Conservation (phyloP, 1,140 invertebrate genomes). For the Melitaea cinxia region DNA sequence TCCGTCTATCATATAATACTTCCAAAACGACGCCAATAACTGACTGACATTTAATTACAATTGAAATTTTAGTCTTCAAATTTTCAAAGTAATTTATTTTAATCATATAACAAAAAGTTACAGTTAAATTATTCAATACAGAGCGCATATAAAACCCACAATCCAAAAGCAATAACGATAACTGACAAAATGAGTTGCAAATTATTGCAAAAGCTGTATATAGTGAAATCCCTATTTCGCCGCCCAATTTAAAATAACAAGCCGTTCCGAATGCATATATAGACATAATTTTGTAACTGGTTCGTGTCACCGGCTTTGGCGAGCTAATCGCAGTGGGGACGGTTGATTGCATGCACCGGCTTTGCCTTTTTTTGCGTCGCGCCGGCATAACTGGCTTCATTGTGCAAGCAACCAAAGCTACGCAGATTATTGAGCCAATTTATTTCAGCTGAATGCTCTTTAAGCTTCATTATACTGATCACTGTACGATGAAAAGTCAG, state of each 20-base stretch:
- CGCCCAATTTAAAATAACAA: constrained; percentile 68
- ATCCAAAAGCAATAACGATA: constrained; percentile 5
- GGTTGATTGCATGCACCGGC: constrained; percentile 59
- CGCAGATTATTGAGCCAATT: constrained; percentile 62
- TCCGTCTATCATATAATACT: constrained; percentile 54
- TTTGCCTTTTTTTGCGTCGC: constrained; percentile 48
- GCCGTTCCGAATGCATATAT: constrained; percentile 47
- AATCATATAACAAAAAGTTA: not conserved
- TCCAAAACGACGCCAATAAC: constrained; percentile 39
- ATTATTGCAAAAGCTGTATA: constrained; percentile 16
- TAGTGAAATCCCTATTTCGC: constrained; percentile 9
- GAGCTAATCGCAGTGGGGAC: constrained; percentile 57
- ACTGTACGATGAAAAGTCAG: constrained; percentile 21
- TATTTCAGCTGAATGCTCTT: constrained; percentile 41
- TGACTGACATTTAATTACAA: constrained; percentile 15
- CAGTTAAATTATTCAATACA: not conserved
- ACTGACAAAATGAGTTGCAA: constrained; percentile 8
- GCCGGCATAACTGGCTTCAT: constrained; percentile 50
- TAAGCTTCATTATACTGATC: constrained; percentile 24
- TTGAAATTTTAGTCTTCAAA: not conserved
- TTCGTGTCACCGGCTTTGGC: constrained; percentile 55
- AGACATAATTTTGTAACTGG: constrained; percentile 52
- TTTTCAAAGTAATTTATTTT: not conserved
- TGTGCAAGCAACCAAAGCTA: constrained; percentile 55
- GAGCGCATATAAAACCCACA: not conserved